phyloP scores from a whole-genome alignment of 2,797 vertebrate genomes.

The Molothrus ater region DNA sequence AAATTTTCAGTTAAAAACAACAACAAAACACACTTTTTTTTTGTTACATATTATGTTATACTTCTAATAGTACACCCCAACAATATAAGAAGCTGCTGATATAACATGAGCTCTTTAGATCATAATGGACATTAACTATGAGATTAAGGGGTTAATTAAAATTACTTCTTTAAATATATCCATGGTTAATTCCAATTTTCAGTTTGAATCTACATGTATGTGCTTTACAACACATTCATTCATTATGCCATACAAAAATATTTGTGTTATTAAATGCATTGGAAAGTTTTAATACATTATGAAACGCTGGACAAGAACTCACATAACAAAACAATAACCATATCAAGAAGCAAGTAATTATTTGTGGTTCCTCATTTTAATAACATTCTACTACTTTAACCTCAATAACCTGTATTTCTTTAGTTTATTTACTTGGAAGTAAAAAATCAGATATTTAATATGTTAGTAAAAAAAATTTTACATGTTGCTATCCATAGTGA shows the following conservation, averaged over 20 bases:
- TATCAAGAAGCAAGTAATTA: background rate
- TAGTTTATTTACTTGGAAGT: background rate
- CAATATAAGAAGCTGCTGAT: background rate
- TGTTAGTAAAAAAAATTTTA: background rate
- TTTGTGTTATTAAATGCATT: background rate
- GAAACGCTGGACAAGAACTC: background rate
- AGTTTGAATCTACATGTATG: background rate
- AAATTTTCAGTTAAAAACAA: background rate
- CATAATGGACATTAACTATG: background rate
- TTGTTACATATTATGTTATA: background rate
- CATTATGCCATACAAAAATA: background rate
- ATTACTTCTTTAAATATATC: background rate
- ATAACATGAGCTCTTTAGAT: background rate
- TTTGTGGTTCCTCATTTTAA: background rate
- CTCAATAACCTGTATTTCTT: background rate
- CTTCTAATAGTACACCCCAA: background rate
- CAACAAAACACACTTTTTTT: background rate
- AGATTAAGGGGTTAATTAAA: constrained; percentile 23
- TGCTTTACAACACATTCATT: background rate
- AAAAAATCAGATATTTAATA: constrained; percentile 8
- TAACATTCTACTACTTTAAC: background rate
- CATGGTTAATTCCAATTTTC: background rate
- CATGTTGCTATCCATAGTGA: background rate
- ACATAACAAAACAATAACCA: background rate
- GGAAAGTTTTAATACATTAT: background rate